phyloP scores from a whole-genome alignment of 2,113 vertebrate genomes.

The Excalfactoria chinensis region DNA sequence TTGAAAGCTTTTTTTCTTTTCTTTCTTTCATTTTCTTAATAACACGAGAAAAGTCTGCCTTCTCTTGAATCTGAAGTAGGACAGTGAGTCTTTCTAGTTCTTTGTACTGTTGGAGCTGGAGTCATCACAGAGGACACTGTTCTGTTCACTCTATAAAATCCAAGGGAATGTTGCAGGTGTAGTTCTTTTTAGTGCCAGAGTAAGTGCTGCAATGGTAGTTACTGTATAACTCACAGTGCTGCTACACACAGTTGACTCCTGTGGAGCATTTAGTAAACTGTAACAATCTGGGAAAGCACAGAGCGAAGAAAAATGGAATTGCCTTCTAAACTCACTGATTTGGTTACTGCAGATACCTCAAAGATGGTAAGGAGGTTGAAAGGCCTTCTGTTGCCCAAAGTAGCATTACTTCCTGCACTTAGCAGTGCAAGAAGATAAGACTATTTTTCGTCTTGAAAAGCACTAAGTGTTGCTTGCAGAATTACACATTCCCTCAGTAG shows the following conservation, averaged over 20 bases:
- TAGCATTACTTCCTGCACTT: background rate
- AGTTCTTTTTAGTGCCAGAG: background rate
- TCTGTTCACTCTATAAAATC: conserved; percentile 20
- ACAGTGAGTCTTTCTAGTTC: conserved; percentile 27
- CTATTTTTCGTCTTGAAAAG: background rate
- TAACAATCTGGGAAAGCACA: background rate
- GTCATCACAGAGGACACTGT: background rate
- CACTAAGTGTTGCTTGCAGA: background rate
- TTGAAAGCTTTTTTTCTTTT: background rate
- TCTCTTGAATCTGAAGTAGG: conserved; percentile 21
- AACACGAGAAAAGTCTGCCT: background rate
- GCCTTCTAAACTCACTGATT: background rate
- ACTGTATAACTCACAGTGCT: background rate
- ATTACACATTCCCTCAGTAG: background rate
- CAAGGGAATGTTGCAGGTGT: background rate
- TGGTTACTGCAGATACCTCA: background rate
- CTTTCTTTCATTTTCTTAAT: background rate
- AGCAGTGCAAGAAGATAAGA: background rate
- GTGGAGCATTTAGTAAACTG: conserved; percentile 35
- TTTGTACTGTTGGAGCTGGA: background rate
- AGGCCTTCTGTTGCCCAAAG: background rate
- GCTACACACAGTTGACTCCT: background rate
- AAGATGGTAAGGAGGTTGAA: background rate
- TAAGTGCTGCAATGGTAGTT: background rate
- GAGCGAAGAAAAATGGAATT: conserved; percentile 22